Evolutionary conservation across 2,113 vertebrate genomes (phyloP), one percentile per base, ranked within the genome.

Genomic region (Aepyceros melampus): DNA sequence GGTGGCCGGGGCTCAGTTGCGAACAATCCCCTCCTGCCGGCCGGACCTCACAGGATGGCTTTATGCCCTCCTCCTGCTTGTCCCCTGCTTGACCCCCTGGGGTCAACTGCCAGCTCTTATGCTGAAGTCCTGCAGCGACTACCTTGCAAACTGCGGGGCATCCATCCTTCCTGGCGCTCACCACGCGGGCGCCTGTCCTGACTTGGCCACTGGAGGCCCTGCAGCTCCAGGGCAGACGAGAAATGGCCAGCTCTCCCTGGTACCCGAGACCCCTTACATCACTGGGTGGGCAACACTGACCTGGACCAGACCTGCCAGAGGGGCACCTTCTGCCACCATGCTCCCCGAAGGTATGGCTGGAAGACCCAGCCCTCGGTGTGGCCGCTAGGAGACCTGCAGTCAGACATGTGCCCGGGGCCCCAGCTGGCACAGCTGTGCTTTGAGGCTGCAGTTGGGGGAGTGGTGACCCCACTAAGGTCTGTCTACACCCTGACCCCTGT

Each of bases 341-440:
- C 43, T 93, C 11, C 29, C 36, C 1, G 4, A 11, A 19, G 71
- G 7, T 0, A 0, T 1, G 2, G 25, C 67, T 29, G 23, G 3
- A 49, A 40, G 16, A 25, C 17, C 27, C 0, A 0, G 3, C 53
- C 33, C 5, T 0, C 1, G 9, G 33, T 0, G 33, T 7, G 17
- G 55, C 33, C 4, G 0, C 33, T 3, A 1, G 51, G 51, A 51
- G 43, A 5, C 33, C 16, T 1, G 23, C 7, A 3, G 53, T 17
- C 10, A 5, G 53, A 33, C 6, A 0, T 2, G 3, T 36, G 64
- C 82, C 16, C 2, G 0, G 19, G 9, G 0, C 11, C 43, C 23
- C 45, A 4, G 25, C 8, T 2, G 33, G 5, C 84, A 19, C n/a
- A 0, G 45, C 45, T 8, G n/a, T 9, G 25, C 45, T 16, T 6